Base-by-base conservation (phyloP, 2,113 vertebrate species). In the Falco punctatus region DNA sequence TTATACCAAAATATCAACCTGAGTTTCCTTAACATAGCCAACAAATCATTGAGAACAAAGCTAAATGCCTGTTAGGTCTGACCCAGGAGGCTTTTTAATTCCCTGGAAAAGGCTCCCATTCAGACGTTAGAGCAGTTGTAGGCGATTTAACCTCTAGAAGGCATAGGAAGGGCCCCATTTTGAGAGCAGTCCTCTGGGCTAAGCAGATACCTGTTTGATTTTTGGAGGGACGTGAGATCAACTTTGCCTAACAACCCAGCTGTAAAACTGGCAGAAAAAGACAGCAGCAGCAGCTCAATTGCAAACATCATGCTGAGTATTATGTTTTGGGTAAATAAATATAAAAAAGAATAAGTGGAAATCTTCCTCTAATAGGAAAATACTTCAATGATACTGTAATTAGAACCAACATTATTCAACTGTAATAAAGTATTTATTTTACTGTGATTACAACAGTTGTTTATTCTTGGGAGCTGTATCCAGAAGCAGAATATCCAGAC, bases 241-340 rank as follows among this genome's bases (percentile, higher is more conserved):
- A 54, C 64, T 88, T 91, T 82, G 62, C 58, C 38, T 70, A 65
- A 89, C 22, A 94, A 51, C 61, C 58, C 94, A 96, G 84, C 92
- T 95, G 78, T 82, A 77, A 92, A 93, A 71, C 71, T 82, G 78
- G 42, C 62, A 83, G 58, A 35, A 91, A 55, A 84, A 86, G 49
- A 67, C 26, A 92, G n/a, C 83, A 86, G 66, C 94, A 64, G 89
- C 81, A 91, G 55, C 79, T 94, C 78, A 55, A 32, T 80, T 91
- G 81, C 74, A 71, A 95, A 92, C 81, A 86, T 95, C 84, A 73
- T 11, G 16, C 86, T 51, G 61, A 92, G 46, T 90, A 75, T 88
- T 90, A 91, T 92, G 92, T 93, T 95, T 97, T 84, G 94, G 30
- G 86, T 94, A 96, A 97, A 96, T 97, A 97, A 93, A 87, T 95